Conservation (phyloP, 2,113 vertebrate species). For the Crotalus tigris region DNA sequence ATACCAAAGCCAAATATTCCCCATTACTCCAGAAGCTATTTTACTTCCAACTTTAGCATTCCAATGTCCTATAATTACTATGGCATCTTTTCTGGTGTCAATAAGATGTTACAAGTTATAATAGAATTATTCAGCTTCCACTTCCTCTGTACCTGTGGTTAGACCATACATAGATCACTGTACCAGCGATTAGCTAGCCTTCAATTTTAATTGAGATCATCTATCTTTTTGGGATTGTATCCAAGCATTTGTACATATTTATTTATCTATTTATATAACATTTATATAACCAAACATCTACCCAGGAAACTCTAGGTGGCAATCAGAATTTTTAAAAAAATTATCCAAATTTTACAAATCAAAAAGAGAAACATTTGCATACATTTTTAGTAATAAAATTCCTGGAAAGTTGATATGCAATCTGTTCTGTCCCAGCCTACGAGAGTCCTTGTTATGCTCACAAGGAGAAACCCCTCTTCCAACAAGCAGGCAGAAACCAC, state of each 20-base stretch:
- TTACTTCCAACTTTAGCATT: not conserved
- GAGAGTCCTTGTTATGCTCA: no score
- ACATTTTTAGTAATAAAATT: not conserved
- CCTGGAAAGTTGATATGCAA: not conserved
- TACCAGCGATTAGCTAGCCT: not conserved
- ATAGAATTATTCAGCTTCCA: not conserved
- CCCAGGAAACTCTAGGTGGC: not conserved
- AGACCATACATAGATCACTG: not conserved
- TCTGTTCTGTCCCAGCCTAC: no score
- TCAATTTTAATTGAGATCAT: not conserved
- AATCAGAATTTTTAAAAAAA: not conserved
- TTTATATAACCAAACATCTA: not conserved
- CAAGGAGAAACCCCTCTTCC: no score
- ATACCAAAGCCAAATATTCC: not conserved
- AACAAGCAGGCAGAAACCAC: no score
- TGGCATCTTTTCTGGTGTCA: not conserved
- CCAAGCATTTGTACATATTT: not conserved
- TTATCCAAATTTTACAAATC: not conserved
- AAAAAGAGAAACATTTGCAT: not conserved
- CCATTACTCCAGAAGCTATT: not conserved
- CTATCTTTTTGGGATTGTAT: not conserved
- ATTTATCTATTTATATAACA: not conserved
- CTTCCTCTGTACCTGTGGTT: not conserved
- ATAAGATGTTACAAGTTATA: not conserved
- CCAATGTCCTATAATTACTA: not conserved